Evolutionary conservation across 2,113 vertebrate species (phyloP), one percentile per base, ranked within the genome.

Genomic region (Haliaeetus leucogaster): DNA sequence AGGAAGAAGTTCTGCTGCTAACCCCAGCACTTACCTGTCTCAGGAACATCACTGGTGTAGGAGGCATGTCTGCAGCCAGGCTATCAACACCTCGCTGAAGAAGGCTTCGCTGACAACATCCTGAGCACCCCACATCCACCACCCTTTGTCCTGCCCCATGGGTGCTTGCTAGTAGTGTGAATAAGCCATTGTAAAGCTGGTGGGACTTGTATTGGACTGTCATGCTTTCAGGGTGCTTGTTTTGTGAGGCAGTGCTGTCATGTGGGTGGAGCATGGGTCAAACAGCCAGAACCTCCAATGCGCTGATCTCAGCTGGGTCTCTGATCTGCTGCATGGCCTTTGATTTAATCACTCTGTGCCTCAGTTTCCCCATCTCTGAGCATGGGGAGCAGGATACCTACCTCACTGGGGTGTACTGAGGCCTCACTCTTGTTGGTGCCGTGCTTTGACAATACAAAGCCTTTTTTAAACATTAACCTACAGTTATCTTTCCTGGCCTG

Each of bases 381-480:
- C 78, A 96, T 95, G 93, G 97, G 97, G 95, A 95, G 89, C 93
- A 86, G 91, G 94, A 94, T 96, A 94, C 96, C 94, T 97, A 97
- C 94, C 97, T 97, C 97, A 95, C 55, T 86, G 94, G 93, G 91
- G 91, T 97, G 95, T 97, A 87, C 95, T 97, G 97, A 96, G 96
- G 95, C 94, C 94, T 97, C 47, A 29, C 93, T 97, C 90, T 93
- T 70, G 70, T 95, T 92, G 91, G 93, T 97, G 96, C 94, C 58
- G 45, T 94, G 94, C 93, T 97, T 97, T 95, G 93, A 94, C 91
- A 91, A 95, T 59, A 90, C 95, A 94, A 97, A 97, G 94, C 95
- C 86, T 97, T 97, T 95, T 95, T 70, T 94, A 96, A 90, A 79
- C 53, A 59, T 91, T 82, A 55, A 97, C 72, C 66, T 76, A 89